phyloP scores from a whole-genome alignment of 2,113 vertebrate species.

The Hippocampus barbouri region DNA sequence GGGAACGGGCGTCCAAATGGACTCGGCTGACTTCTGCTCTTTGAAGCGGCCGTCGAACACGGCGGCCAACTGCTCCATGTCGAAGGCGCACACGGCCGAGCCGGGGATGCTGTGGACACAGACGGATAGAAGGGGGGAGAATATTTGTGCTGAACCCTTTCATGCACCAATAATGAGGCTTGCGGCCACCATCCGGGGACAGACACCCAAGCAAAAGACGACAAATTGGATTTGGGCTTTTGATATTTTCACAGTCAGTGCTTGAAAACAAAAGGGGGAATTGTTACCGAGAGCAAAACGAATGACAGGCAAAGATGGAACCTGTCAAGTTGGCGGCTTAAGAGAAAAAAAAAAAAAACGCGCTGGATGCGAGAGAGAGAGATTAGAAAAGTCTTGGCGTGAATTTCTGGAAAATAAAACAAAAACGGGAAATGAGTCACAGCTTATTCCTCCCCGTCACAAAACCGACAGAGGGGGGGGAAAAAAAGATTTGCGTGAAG shows the following conservation, averaged over 20 bases:
- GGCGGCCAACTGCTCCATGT: conserved; percentile 87
- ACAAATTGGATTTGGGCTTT: conserved; percentile 50
- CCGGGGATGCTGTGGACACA: conserved; percentile 81
- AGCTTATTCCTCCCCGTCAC: conserved; percentile 27
- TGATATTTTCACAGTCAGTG: conserved; percentile 44
- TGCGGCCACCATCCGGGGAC: conserved; percentile 23
- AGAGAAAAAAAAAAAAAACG: conserved; percentile 13
- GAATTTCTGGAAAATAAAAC: conserved; percentile 49
- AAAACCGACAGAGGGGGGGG: background rate
- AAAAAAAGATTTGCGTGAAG: conserved; percentile 26
- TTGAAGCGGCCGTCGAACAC: conserved; percentile 93
- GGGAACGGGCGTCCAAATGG: conserved; percentile 90
- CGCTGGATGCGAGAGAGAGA: conserved; percentile 31
- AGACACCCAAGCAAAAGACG: conserved; percentile 32
- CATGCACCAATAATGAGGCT: background rate
- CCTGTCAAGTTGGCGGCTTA: conserved; percentile 31
- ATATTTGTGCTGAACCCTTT: background rate
- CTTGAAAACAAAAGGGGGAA: conserved; percentile 47
- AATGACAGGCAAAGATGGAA: conserved; percentile 34
- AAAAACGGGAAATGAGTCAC: conserved; percentile 58
- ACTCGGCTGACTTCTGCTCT: conserved; percentile 92
- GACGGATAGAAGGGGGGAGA: conserved; percentile 20
- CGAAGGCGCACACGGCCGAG: conserved; percentile 91
- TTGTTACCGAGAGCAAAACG: conserved; percentile 30
- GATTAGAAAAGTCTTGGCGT: conserved; percentile 49